Conservation (phyloP, 1,140 invertebrate species). For the Theocolax elegans region DNA sequence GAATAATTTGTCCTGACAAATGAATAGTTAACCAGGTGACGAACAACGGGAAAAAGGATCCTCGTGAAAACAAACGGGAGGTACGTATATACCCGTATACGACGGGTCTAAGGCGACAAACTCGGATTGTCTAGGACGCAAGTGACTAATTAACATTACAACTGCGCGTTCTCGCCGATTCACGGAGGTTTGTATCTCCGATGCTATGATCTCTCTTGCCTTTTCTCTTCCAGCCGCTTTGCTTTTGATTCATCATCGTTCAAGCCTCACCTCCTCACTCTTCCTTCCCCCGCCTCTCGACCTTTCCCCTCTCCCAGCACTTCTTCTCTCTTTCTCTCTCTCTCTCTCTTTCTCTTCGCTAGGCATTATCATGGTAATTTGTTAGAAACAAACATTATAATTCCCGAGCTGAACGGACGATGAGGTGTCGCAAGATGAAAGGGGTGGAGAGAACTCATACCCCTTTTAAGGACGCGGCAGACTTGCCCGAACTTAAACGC, state of each 20-base stretch:
- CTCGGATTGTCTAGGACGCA: slow-evolving; percentile 57
- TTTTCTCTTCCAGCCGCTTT: no score
- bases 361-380: slow-evolving; percentile 68
- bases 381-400: slow-evolving; percentile 70
- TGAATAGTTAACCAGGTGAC: no score
- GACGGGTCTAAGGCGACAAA: no score
- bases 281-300: background rate
- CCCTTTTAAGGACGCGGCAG: slow-evolving; percentile 31
- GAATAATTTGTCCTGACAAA: no score
- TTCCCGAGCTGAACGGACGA: slow-evolving; percentile 51
- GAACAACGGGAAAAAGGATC: no score
- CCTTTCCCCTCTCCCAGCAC: no score
- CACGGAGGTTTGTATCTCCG: slow-evolving; percentile 43
- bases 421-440: slow-evolving; percentile 31
- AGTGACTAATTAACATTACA: slow-evolving; percentile 66
- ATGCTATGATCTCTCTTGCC: slow-evolving; percentile 18
- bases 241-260: slow-evolving; percentile 30
- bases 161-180: slow-evolving; percentile 41
- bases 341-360: slow-evolving; percentile 53
- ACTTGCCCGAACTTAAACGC: slow-evolving; percentile 60
- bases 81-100: no score
- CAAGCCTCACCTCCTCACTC: slow-evolving; percentile 14
- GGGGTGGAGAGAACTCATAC: background rate
- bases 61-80: no score
- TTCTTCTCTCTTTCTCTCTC: no score